These are phyloP conservation scores for Lithophane leautieri DNA, from an alignment of 2,888 invertebrate species.

Conservation along the genomic window DNA sequence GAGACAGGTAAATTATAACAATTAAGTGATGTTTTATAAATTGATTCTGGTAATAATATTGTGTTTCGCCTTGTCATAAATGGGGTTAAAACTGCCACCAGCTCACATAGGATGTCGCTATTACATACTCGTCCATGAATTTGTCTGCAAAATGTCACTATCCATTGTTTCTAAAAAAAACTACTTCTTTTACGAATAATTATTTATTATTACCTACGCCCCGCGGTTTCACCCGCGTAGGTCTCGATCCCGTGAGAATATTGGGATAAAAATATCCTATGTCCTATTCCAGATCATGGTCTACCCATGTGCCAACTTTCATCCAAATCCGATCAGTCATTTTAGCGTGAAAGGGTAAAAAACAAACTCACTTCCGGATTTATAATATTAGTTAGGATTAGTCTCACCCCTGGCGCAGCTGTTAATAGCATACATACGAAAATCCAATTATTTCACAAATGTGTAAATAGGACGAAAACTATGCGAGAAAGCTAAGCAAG, in stretches of 20 bases:
- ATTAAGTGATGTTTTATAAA: not conserved
- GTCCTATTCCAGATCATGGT: too few species aligned
- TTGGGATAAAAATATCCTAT: too few species aligned
- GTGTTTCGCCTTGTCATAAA: not conserved
- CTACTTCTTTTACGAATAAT: not conserved
- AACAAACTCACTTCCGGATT: too few species aligned
- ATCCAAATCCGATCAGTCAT: too few species aligned
- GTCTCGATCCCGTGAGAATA: too few species aligned
- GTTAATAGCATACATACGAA: not conserved
- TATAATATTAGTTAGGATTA: too few species aligned
- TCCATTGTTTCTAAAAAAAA: not conserved
- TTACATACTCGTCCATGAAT: not conserved
- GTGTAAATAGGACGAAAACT: not conserved
- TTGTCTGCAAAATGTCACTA: not conserved
- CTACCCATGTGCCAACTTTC: too few species aligned
- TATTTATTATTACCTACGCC: not conserved
- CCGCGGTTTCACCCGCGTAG: too few species aligned
- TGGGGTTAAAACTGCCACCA: not conserved
- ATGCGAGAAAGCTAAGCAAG: not conserved
- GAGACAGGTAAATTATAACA: constrained; percentile 81
- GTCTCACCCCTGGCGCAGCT: not conserved
- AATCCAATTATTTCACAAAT: not conserved
- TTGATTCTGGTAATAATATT: not conserved
- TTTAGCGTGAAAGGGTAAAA: too few species aligned
- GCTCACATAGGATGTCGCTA: not conserved